These are phyloP conservation scores for Pteria penguin DNA, from an alignment of 2,888 invertebrate genomes.

Conservation along the genomic window DNA sequence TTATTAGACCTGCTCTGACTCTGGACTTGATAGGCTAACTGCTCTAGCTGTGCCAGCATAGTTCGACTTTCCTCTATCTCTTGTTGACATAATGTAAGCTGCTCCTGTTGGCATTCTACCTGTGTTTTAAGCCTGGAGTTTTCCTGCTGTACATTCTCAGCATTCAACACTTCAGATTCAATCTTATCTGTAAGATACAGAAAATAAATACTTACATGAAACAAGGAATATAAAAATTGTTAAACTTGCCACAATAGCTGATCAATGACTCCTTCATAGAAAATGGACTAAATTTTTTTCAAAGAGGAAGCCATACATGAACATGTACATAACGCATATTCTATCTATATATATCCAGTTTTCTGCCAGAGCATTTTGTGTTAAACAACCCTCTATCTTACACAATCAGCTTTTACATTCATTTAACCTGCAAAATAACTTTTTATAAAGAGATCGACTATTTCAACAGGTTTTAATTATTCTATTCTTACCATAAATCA, in stretches of 20 bases:
- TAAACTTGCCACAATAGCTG: not conserved
- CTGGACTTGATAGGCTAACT: conserved; percentile 63
- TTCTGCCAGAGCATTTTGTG: no score
- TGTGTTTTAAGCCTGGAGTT: conserved; percentile 58
- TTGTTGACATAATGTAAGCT: conserved; percentile 63
- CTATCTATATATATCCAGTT: no score
- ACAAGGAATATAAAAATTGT: not conserved
- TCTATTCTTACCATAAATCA: no score
- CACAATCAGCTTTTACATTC: no score
- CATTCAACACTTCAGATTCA: conserved; percentile 57
- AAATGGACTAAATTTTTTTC: not conserved
- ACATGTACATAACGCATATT: no score
- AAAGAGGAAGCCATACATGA: no score
- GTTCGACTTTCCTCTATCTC: conserved; percentile 69
- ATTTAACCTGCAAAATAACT: no score
- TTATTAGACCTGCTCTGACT: conserved; percentile 46
- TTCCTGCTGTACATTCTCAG: conserved; percentile 60
- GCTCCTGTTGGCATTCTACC: conserved; percentile 59
- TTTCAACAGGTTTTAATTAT: no score
- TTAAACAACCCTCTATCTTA: no score
- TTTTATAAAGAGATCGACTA: no score
- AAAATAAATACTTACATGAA: not conserved
- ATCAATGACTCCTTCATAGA: not conserved
- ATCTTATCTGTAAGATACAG: conserved; percentile 49
- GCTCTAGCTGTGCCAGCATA: conserved; percentile 67